Evolutionary conservation across 2,113 vertebrate species (phyloP).

Genomic region (Mixornis gularis): DNA sequence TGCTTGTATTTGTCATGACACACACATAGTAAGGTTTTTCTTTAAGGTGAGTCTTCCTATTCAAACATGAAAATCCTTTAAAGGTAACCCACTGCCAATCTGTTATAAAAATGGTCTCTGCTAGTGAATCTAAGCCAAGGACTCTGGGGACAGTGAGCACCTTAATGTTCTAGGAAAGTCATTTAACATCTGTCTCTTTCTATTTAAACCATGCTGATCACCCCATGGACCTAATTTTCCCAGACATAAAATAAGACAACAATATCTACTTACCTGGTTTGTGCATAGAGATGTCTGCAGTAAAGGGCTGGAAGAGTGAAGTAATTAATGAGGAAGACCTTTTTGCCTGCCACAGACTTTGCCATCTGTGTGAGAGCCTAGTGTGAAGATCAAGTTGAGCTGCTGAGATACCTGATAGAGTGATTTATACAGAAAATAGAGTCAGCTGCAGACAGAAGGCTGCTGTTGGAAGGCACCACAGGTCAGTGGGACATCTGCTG

Average conservation of each 20-base stretch:
- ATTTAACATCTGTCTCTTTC: conserved; percentile 28
- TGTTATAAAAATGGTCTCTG: neutral
- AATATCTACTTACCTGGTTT: neutral
- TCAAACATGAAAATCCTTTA: neutral
- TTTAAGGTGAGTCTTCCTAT: neutral
- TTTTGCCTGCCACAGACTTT: neutral
- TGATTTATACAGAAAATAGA: neutral
- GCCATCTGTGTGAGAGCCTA: neutral
- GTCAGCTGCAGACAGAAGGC: neutral
- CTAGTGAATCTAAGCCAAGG: neutral
- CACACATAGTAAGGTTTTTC: neutral
- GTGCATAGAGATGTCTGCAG: neutral
- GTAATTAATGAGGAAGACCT: neutral
- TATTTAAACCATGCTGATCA: neutral
- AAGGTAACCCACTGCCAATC: neutral
- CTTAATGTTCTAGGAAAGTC: neutral
- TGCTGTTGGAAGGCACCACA: fast-evolving
- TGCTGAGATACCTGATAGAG: neutral
- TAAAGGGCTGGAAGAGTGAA: neutral
- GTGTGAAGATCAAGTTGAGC: neutral
- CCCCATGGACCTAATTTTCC: neutral
- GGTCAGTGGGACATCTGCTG: neutral
- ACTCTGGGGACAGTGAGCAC: neutral
- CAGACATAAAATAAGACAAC: neutral
- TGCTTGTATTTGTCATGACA: neutral